Base-by-base conservation (phyloP, 1,140 invertebrate genomes). In the Bombus pascuorum region DNA sequence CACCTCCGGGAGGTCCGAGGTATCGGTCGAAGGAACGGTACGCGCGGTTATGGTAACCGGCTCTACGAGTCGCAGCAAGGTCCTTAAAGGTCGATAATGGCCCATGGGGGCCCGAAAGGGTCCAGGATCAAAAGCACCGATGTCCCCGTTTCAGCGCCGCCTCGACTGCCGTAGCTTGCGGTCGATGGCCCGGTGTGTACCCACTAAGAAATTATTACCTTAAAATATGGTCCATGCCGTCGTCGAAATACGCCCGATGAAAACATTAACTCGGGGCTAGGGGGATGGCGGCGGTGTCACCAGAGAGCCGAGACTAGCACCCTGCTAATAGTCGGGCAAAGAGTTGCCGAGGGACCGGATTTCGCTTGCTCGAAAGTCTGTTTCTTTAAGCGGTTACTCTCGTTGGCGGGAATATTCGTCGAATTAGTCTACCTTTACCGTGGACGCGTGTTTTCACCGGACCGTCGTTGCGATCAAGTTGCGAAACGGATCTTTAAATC, bases 51-150 rank as follows among this genome's bases (percentile, higher is more conserved):
- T 91, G 88, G 90, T 90, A 89, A 91, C 89, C 89, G 92, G 92
- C 91, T 89, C 88, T 91, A 89, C 92, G 90, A 92, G 92, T 90
- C 91, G 93, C 92, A 90, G 92, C 92, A 92, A 93, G 93, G 93
- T 93, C 92, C 92, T 93, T 93, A 92, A 93, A 93, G 93, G 92
- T 93, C 93, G 93, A 93, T 94, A 93, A 94, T 94, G 87, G 92
- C 88, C 87, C 87, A 84, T 82, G 68, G 83, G 83, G 91, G 83
- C 86, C 87, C 68, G 71, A 74, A 82, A 85, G 86, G 86, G 83
- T 66, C 88, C 87, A 86, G 90, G 91, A 93, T 87, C 91, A 92
- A 92, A 89, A 86, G 89, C 88, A 90, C 85, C 91, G 92, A 92
- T 92, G 92, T 91, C 92, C 91, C 91, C 89, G 92, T 93, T 92